Conservation (phyloP, 2,113 vertebrate genomes). For the Callipepla squamata region DNA sequence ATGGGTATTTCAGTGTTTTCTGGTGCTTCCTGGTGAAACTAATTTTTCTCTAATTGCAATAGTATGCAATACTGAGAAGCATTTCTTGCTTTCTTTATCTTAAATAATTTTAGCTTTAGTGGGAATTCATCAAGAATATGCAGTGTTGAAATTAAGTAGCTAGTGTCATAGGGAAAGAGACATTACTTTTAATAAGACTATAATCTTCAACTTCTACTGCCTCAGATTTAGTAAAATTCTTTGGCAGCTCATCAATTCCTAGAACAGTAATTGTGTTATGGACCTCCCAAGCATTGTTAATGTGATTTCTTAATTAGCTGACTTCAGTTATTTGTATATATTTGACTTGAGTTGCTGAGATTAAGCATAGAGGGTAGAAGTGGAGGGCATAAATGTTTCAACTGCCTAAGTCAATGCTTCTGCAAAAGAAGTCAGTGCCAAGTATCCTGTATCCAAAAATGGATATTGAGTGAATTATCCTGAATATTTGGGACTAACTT, state of each 20-base stretch:
- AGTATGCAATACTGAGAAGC: not conserved
- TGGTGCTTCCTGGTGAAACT: not conserved
- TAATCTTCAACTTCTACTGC: not conserved
- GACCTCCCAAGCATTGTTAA: not conserved
- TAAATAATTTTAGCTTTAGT: not conserved
- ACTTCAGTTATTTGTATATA: not conserved
- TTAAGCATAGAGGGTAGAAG: not conserved
- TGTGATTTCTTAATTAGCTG: not conserved
- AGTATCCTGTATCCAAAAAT: not conserved
- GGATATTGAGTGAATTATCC: not conserved
- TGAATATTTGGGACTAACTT: not conserved
- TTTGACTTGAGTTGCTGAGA: not conserved
- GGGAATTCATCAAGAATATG: not conserved
- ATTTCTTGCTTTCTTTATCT: not conserved
- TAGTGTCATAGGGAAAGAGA: not conserved
- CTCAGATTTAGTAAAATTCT: not conserved
- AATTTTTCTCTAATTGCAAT: not conserved
- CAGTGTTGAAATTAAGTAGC: not conserved
- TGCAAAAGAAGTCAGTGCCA: not conserved
- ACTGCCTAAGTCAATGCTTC: not conserved
- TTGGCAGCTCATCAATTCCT: not conserved
- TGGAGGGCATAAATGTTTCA: not conserved
- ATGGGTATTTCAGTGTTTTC: not conserved
- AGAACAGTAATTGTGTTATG: not conserved
- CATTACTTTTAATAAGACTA: not conserved